phyloP scores from a whole-genome alignment of 2,888 invertebrate genomes.

The Epistrophe eligans region DNA sequence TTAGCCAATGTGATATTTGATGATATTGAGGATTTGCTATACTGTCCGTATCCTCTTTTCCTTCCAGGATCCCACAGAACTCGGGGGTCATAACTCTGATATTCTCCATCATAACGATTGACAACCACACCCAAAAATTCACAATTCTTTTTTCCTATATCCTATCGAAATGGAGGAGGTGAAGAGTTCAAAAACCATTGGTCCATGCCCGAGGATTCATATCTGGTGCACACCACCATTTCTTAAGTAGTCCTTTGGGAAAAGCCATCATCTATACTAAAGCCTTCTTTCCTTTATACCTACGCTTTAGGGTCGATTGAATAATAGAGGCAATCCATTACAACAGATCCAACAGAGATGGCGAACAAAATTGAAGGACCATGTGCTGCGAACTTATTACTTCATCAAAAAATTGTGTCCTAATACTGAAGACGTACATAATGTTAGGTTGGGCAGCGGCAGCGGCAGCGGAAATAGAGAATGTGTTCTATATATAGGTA shows the following conservation, averaged over 20 bases:
- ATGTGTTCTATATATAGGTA: neutral
- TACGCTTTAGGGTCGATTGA: constrained; percentile 25
- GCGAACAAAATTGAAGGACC: constrained; percentile 9
- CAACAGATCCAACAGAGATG: neutral
- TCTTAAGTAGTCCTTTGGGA: constrained; percentile 11
- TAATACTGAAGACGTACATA: neutral
- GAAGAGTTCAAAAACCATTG: constrained; percentile 11
- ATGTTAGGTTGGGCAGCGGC: neutral
- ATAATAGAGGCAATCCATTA: constrained; percentile 41
- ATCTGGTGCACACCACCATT: neutral
- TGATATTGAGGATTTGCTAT: neutral
- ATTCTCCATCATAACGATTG: constrained; percentile 6
- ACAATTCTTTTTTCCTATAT: neutral
- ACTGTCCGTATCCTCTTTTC: neutral
- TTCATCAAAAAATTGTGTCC: constrained; percentile 27
- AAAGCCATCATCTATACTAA: constrained; percentile 3
- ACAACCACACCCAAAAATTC: constrained; percentile 3
- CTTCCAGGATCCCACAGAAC: neutral
- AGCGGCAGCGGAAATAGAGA: neutral
- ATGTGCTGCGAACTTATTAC: constrained; percentile 26
- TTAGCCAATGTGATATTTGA: constrained; percentile 28
- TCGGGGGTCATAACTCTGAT: constrained; percentile 17
- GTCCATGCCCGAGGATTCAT: neutral
- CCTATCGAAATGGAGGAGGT: neutral
- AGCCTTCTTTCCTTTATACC: neutral